Base-by-base conservation (phyloP, 2,888 invertebrate genomes). In the Eurois occulta region DNA sequence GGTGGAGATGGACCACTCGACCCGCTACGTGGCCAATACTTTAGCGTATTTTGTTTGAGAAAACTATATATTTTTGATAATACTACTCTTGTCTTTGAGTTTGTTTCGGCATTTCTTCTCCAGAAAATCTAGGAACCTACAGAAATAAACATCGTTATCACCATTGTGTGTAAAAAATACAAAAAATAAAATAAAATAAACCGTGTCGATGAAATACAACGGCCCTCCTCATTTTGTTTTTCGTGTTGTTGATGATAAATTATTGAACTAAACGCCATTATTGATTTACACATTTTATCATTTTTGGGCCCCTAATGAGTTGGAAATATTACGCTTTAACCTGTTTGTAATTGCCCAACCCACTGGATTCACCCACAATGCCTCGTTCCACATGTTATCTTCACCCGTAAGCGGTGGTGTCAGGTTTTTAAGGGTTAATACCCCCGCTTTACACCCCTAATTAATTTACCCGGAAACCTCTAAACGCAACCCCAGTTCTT, bases 381-480 rank as follows among this genome's bases (percentile, higher is more conserved):
- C 55, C 71, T 64, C 74, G 10, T 46, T 28, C 43, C 71, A 84
- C 70, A 68, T 79, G 79, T 79, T 79, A 83, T 79, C 70, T 86
- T 32, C 60, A 75, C 52, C 75, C 72, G 52, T 86, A 83, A 71
- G 83, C 75, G 60, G 60, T 66, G 72, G 66, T 67, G 73, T 65
- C 66, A 60, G 78, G 75, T 84, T 72, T 73, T 83, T 70, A 71
- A 67, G 78, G 84, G 83, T 68, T 43, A 67, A 65, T 46, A 38
- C 52, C 58, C 38, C 46, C 41, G 1, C 48, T 48, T 8, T 16
- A 28, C 32, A 41, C 46, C 41, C 62, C 52, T 83, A 83, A 84
- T 84, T 86, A 84, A 84, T 83, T 84, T 75, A 75, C 83, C 75
- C 60, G 41, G 67, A 83, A 78, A 72, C 72, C 75, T 78, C 83